Evolutionary conservation across 2,113 vertebrate genomes (phyloP).

Genomic region (Ellobius talpinus): DNA sequence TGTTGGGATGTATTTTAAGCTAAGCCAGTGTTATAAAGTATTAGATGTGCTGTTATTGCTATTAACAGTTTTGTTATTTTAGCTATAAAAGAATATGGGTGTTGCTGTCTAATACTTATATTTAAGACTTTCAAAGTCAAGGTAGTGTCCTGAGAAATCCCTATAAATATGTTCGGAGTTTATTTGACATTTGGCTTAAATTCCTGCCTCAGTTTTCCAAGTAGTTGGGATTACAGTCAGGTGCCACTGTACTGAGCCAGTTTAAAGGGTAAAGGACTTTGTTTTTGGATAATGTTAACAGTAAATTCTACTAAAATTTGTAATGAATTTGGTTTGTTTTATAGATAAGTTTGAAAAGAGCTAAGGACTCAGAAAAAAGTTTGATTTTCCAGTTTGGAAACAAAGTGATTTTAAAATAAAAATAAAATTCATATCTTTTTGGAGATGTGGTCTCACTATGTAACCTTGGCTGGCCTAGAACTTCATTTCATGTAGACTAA

Average conservation of each 20-base stretch:
- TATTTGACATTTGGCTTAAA: neutral
- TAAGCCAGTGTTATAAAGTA: neutral
- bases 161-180: conserved; percentile 45
- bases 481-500: neutral
- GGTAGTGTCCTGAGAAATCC: conserved; percentile 24
- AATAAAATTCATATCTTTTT: neutral
- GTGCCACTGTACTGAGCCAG: neutral
- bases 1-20: conserved; percentile 11
- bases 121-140: neutral
- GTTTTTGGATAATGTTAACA: neutral
- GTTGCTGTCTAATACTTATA: neutral
- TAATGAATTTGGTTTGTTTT: conserved; percentile 39
- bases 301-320: conserved; percentile 24
- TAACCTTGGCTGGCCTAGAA: neutral
- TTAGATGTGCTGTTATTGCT: neutral
- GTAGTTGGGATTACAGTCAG: neutral
- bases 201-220: neutral
- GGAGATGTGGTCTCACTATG: neutral
- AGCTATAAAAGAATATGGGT: conserved; percentile 11
- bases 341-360: conserved; percentile 18
- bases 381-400: neutral
- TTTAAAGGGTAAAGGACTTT: conserved; percentile 1
- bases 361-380: conserved; percentile 23
- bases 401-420: neutral
- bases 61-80: conserved; percentile 39